Base-by-base conservation (phyloP, 1,140 invertebrate species). In the Drosophila kurseongensis region DNA sequence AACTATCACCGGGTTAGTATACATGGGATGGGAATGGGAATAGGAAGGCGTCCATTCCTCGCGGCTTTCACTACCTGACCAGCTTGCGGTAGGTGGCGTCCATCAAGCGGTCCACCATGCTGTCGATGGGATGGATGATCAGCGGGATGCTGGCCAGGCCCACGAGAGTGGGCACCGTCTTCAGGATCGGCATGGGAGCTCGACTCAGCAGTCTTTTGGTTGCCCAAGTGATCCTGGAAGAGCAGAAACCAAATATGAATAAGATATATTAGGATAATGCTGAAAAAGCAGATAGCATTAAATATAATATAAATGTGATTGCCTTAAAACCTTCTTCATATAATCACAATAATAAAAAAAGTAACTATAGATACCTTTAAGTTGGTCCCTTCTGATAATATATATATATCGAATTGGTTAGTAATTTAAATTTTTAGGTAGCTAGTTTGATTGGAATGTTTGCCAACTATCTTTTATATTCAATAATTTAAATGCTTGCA, bases 71-170 rank as follows among this genome's bases (percentile, higher is more conserved):
- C 47, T 78, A 86, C 54, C 66, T 51, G 42, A 91, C 52, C 44
- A 54, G 38, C 59, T 93, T 91, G 77, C 94, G 93, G 59, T 93
- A 94, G 0, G 95, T 96, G 13, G 93, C 85, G 91, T 99, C 96
- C 97, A 99, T 97, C 0, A 95, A 75, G 44, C 93, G 90, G 86
- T 98, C 96, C 0, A 98, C 97, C 7, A 94, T 93, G 18, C 91
- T 80, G 93, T 99, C 98, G 84, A 99, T 99, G 14, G 98, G 98
- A 78, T 96, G 95, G 42, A 99, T 96, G 82, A 99, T 99, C 69
- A 99, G 94, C 2, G 98, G 98, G 84, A 99, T 99, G 42, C 96
- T 95, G 0, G 93, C 93, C 16, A 99, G 93, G 10, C 98, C 98
- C 45, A 98, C 93, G 14, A 94, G 92, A n/a, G 96, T 96, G 94